These are phyloP conservation scores for Habropoda laboriosa DNA, from an alignment of 1,140 invertebrate genomes.

Conservation along the genomic window DNA sequence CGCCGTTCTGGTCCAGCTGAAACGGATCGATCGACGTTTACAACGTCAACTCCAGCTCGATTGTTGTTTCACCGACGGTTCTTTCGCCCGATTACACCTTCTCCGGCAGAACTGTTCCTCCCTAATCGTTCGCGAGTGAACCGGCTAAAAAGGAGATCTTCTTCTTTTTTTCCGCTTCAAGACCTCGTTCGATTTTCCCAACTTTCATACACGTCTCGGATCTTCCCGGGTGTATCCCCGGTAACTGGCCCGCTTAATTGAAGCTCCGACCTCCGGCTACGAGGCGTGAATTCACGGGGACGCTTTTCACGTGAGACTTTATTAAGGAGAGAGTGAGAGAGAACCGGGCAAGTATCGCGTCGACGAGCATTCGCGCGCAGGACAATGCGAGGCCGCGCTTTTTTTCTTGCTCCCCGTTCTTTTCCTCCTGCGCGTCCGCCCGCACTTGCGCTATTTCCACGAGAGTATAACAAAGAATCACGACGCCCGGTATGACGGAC, in stretches of 20 bases:
- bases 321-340: slow-evolving; percentile 39
- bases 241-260: slow-evolving; percentile 22
- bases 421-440: not conserved
- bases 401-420: not conserved
- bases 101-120: not conserved
- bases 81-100: not conserved
- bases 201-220: not conserved
- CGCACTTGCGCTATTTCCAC: slow-evolving; percentile 20
- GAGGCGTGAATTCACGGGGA: slow-evolving; percentile 14
- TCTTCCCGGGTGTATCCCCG: not conserved
- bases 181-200: not conserved
- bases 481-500: slow-evolving; percentile 36
- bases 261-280: slow-evolving; percentile 8
- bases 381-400: slow-evolving; percentile 30
- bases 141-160: no score
- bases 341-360: slow-evolving; percentile 33
- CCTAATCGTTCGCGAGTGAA: not conserved
- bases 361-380: slow-evolving; percentile 12
- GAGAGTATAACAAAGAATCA: slow-evolving; percentile 57
- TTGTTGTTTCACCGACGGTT: not conserved
- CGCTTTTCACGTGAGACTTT: slow-evolving; percentile 48
- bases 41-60: slow-evolving; percentile 9
- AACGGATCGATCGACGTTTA: slow-evolving; percentile 7
- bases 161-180: not conserved
- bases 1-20: not conserved